Evolutionary conservation across 2,888 invertebrate species (phyloP).

Genomic region (Mesorhabditis spiculigera): DNA sequence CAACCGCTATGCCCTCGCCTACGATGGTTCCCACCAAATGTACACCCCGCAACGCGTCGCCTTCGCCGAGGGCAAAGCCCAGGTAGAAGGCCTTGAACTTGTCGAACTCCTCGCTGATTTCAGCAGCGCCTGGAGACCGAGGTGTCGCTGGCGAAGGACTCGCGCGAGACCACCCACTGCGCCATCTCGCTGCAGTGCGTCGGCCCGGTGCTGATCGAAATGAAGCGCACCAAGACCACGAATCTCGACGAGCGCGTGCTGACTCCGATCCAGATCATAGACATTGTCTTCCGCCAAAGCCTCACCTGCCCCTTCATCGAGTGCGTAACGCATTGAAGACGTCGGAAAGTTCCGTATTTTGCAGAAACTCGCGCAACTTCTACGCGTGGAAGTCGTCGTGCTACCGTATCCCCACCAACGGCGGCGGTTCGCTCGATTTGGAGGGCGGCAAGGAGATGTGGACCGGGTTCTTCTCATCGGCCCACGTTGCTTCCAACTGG

Average conservation of each 20-base stretch:
- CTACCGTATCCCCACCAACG: slow-evolving; percentile 36
- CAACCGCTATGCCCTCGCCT: slow-evolving; percentile 48
- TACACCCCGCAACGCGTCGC: slow-evolving; percentile 38
- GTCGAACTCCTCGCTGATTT: slow-evolving; percentile 3
- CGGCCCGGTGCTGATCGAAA: slow-evolving; percentile 46
- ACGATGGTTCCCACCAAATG: slow-evolving; percentile 49
- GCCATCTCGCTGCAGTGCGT: slow-evolving; percentile 40
- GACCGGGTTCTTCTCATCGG: slow-evolving; percentile 55
- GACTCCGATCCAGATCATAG: slow-evolving; percentile 60
- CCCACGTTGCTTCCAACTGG: slow-evolving; percentile 43
- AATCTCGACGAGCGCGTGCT: slow-evolving; percentile 45
- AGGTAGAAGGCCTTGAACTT: slow-evolving; percentile 14
- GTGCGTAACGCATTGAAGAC: slow-evolving; percentile 12
- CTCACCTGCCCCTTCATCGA: slow-evolving; percentile 50
- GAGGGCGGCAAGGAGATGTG: slow-evolving; percentile 56
- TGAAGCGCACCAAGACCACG: slow-evolving; percentile 38
- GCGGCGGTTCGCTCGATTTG: slow-evolving; percentile 39
- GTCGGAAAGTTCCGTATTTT: slow-evolving; percentile 1
- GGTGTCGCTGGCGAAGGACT: slow-evolving; percentile 40
- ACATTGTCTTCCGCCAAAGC: slow-evolving; percentile 51
- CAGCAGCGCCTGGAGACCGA: slow-evolving; percentile 36
- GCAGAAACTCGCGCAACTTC: slow-evolving; percentile 41
- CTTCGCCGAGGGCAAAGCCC: slow-evolving; percentile 39
- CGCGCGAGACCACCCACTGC: slow-evolving; percentile 38
- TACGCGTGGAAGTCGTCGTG: slow-evolving; percentile 51